These are phyloP conservation scores for Cosmopolites sordidus DNA, from an alignment of 2,888 invertebrate genomes.

Conservation along the genomic window DNA sequence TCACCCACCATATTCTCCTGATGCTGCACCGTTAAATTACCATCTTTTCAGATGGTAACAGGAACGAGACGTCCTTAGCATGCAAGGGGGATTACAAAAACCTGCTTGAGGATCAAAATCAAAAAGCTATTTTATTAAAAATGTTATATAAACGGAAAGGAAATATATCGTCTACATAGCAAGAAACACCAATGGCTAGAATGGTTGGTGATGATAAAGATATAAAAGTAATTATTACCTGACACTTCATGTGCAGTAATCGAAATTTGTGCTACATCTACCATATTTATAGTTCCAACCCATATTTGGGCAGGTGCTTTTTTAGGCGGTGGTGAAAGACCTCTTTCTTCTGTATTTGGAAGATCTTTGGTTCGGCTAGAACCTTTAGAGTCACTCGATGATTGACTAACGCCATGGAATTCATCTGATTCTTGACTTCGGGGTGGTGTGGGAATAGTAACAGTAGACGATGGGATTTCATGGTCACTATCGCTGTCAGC, in stretches of 20 bases:
- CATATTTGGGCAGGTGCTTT: slow-evolving; percentile 50
- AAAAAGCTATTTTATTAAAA: no score
- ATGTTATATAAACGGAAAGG: no score
- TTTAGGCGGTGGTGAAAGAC: slow-evolving; percentile 35
- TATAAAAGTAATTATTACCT: slow-evolving; percentile 42
- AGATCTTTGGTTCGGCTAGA: slow-evolving; percentile 17
- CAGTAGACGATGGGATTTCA: slow-evolving; percentile 72
- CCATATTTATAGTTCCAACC: slow-evolving; percentile 86
- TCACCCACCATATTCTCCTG: no score
- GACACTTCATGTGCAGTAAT: slow-evolving; percentile 75
- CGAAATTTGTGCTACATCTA: slow-evolving; percentile 84
- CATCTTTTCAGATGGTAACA: no score
- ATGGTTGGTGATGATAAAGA: no score
- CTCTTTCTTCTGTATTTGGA: slow-evolving; percentile 28
- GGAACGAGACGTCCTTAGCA: no score
- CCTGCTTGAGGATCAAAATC: no score
- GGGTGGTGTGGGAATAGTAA: slow-evolving; percentile 60
- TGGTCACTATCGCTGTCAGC: slow-evolving; percentile 65
- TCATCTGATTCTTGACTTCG: slow-evolving; percentile 44
- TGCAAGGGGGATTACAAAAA: no score
- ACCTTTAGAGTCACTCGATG: slow-evolving; percentile 21
- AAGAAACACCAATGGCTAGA: no score
- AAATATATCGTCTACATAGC: no score
- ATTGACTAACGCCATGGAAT: slow-evolving; percentile 9
- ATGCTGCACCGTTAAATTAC: no score